These are phyloP conservation scores for Lepus europaeus DNA, from an alignment of 2,113 vertebrate species.

Conservation along the genomic window DNA sequence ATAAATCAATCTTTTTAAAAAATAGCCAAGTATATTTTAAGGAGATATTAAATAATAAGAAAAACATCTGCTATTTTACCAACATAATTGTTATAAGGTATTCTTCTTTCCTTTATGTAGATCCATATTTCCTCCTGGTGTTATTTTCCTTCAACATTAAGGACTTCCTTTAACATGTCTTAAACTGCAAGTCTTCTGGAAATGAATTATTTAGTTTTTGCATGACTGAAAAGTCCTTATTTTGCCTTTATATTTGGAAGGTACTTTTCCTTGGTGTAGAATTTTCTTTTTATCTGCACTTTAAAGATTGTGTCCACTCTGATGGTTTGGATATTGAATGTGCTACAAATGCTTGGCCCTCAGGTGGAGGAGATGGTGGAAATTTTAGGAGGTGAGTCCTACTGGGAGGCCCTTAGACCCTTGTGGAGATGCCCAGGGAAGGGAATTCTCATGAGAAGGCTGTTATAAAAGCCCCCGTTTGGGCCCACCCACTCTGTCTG, in stretches of 20 bases:
- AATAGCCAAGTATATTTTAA: constrained; percentile 8
- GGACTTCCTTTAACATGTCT: constrained; percentile 18
- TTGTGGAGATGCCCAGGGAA: too few species aligned
- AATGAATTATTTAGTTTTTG: background rate
- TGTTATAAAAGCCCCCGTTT: too few species aligned
- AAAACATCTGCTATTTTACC: background rate
- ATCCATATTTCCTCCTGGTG: background rate
- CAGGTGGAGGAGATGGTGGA: too few species aligned
- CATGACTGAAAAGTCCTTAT: background rate
- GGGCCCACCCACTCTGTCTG: too few species aligned
- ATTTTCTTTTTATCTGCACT: background rate
- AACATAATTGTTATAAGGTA: background rate
- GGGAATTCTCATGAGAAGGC: too few species aligned
- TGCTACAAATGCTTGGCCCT: too few species aligned
- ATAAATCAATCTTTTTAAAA: too few species aligned
- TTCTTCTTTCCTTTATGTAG: background rate
- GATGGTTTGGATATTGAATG: too few species aligned
- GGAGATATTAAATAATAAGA: constrained; percentile 42
- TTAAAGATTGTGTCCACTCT: background rate
- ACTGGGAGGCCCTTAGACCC: too few species aligned
- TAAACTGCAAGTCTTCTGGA: background rate
- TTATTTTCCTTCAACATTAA: background rate
- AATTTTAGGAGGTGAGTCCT: too few species aligned
- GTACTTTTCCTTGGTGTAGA: background rate
- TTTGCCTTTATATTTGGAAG: constrained; percentile 29